Base-by-base conservation (phyloP, 2,888 invertebrate species). In the Erebia palarica region DNA sequence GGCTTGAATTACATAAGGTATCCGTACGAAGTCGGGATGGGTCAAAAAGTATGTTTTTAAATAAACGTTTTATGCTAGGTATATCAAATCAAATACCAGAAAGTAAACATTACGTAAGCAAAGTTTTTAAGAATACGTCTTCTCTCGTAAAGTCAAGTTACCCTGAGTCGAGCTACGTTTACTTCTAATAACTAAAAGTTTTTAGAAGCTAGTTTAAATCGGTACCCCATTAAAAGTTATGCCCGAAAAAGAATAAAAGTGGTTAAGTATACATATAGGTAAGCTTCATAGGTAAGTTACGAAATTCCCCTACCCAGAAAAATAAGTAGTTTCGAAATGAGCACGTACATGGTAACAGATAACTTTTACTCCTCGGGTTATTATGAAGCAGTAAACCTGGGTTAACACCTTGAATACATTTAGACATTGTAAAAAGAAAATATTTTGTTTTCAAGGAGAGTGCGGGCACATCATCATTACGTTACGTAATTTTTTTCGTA, bases 381-480 rank as follows among this genome's bases (percentile, higher is more conserved):
- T 71, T 74, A 75, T 71, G 77, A 75, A 78, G 75, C 83, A 83
- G 85, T 88, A 88, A 88, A 87, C 83, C 81, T 83, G 83, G 73
- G 76, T 75, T 76, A 75, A 74, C 75, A 75, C 73, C 70, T 85
- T 85, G 84, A 88, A 89, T 88, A 90, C 87, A 86, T 88, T 89
- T 88, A 88, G 90, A 87, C 87, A 89, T 86, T 86, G 86, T 88
- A 87, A 88, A 88, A 86, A 86, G 87, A 88, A 90, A 88, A 91
- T 91, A 90, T 91, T 91, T 90, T 88, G 90, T 89, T 90, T 87
- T 86, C 85, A 86, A 88, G 85, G 82, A 88, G 84, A 90, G 88
- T 86, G 89, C 87, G 91, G 81, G 87, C 90, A 90, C 92, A 93
- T 93, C 92, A 93, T 92, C 92, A 93, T 93, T 93, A 93, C 87